Percentiles rank a stretch among this genome's conserved stretches.
phyloP scores from a whole-genome alignment of 2,113 vertebrate species.

The Hipposideros armiger region DNA sequence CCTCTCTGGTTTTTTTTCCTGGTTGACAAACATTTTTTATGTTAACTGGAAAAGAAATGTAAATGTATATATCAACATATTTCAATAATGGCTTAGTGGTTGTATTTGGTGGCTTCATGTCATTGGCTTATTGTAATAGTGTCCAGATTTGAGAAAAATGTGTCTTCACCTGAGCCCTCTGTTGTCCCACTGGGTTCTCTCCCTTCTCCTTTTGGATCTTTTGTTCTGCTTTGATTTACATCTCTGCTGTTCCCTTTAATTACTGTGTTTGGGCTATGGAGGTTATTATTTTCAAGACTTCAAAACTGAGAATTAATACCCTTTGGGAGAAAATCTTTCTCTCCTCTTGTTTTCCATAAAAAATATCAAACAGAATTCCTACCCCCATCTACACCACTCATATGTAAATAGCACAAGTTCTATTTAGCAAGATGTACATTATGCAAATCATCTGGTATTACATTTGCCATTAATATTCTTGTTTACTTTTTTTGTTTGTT shows the following conservation, averaged over 20 bases:
- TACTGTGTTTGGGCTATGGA: constrained; percentile 17
- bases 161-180: not conserved
- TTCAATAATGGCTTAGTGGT: not conserved
- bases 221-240: not conserved
- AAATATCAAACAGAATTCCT: not conserved
- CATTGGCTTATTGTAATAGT: not conserved
- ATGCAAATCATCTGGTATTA: constrained; percentile 43
- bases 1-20: not conserved
- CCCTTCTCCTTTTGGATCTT: not conserved
- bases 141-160: not conserved
- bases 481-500: constrained; percentile 66
- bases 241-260: not conserved
- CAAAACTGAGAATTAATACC: not conserved
- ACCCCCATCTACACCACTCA: not conserved
- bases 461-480: constrained; percentile 73
- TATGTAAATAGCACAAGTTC: constrained; percentile 47
- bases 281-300: constrained; percentile 5
- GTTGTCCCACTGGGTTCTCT: not conserved
- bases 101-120: not conserved
- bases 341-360: not conserved
- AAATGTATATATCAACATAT: not conserved
- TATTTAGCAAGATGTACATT: constrained; percentile 71
- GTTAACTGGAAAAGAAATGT: not conserved
- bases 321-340: not conserved
- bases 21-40: not conserved